These are phyloP conservation scores for Liolophura sinensis DNA, from an alignment of 1,140 invertebrate genomes.

Conservation along the genomic window DNA sequence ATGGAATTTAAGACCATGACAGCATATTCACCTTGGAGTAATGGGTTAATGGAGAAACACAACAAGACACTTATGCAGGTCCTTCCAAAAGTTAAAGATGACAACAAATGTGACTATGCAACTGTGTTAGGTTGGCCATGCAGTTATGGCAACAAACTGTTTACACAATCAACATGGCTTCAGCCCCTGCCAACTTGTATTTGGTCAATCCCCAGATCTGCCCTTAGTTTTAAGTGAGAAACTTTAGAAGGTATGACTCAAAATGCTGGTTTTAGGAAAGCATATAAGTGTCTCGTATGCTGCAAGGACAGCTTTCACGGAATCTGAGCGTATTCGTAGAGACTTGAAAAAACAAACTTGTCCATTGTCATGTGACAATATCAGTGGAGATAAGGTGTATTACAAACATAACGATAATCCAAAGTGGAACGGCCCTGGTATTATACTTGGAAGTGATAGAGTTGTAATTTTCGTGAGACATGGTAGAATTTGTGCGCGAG, in stretches of 20 bases:
- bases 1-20: constrained; percentile 23
- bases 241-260: constrained; percentile 14
- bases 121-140: no score
- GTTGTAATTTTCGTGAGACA: constrained; percentile 23
- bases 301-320: constrained; percentile 16
- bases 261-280: constrained; percentile 8
- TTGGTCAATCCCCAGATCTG: constrained; percentile 18
- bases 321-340: constrained; percentile 23
- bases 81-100: constrained; percentile 12
- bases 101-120: constrained; percentile 22
- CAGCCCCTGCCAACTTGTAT: constrained; percentile 18
- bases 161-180: constrained; percentile 8
- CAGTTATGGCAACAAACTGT: constrained; percentile 1
- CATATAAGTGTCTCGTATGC: constrained; percentile 12
- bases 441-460: constrained; percentile 24
- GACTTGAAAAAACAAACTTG: constrained; percentile 17
- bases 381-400: constrained; percentile 19
- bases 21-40: constrained; percentile 24
- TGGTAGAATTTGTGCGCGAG: constrained; percentile 19
- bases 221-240: constrained; percentile 12
- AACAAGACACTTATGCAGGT: constrained; percentile 20
- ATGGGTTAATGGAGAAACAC: constrained; percentile 24
- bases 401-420: constrained; percentile 17
- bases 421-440: constrained; percentile 25
- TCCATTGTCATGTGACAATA: constrained; percentile 4